These are phyloP conservation scores for Amiota mariae DNA, from an alignment of 2,888 invertebrate genomes.

Conservation along the genomic window DNA sequence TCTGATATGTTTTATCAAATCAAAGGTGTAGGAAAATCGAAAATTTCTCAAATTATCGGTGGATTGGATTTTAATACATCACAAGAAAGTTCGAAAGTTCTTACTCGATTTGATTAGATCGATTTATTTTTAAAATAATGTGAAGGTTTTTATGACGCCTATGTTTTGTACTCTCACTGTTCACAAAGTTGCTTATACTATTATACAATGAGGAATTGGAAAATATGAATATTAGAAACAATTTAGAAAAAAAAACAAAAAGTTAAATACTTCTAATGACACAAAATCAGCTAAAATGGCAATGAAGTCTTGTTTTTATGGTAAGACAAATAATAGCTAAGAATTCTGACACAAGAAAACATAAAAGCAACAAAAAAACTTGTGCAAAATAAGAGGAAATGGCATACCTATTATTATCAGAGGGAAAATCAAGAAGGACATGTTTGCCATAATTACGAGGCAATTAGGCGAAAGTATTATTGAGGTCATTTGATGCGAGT, in stretches of 20 bases:
- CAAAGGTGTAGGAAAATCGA: too few species aligned
- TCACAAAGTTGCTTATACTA: too few species aligned
- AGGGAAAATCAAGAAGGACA: slow-evolving; percentile 62
- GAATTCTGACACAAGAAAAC: slow-evolving; percentile 41
- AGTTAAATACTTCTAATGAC: slow-evolving; percentile 68
- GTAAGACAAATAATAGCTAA: slow-evolving; percentile 62
- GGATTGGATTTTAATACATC: too few species aligned
- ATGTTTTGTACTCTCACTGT: too few species aligned
- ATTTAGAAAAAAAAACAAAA: slow-evolving; percentile 61
- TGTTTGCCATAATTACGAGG: slow-evolving; percentile 68
- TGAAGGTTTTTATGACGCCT: too few species aligned
- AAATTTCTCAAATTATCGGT: too few species aligned
- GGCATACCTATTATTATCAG: slow-evolving; percentile 50
- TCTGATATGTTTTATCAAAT: too few species aligned
- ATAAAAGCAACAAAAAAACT: background rate
- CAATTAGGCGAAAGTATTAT: slow-evolving; percentile 68
- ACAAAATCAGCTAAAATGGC: slow-evolving; percentile 64
- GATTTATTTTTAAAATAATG: too few species aligned
- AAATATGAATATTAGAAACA: slow-evolving; percentile 40
- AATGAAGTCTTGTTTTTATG: slow-evolving; percentile 46
- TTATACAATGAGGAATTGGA: too few species aligned
- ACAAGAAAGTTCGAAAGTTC: too few species aligned
- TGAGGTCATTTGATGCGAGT: slow-evolving; percentile 52
- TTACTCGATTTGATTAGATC: too few species aligned
- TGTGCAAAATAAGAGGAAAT: background rate